phyloP scores from a whole-genome alignment of 2,888 invertebrate genomes.

The Ophion obscuratus region DNA sequence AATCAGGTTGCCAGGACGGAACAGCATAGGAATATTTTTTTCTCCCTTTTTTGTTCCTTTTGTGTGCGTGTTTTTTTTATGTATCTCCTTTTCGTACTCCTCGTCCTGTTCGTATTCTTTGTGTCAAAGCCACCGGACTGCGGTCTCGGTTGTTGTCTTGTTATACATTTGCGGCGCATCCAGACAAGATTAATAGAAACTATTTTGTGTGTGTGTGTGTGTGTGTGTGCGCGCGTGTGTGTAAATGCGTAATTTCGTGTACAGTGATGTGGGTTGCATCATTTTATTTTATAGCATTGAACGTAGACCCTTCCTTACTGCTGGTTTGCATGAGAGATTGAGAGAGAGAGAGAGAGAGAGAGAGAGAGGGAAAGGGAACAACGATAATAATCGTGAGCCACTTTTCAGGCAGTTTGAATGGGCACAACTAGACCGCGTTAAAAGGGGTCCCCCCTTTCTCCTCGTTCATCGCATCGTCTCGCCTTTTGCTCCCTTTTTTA shows the following conservation, averaged over 20 bases:
- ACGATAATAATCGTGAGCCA: slow-evolving; percentile 65
- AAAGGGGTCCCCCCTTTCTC: slow-evolving; percentile 47
- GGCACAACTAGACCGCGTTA: slow-evolving; percentile 75
- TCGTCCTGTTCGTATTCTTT: slow-evolving; percentile 34
- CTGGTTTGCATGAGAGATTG: not conserved
- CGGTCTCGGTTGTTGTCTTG: slow-evolving; percentile 53
- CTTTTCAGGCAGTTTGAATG: slow-evolving; percentile 62
- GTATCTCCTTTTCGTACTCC: slow-evolving; percentile 15
- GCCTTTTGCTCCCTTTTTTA: slow-evolving; percentile 48
- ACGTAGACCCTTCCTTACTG: slow-evolving; percentile 14
- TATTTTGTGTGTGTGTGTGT: slow-evolving; percentile 16
- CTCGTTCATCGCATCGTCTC: slow-evolving; percentile 28
- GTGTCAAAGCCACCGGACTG: slow-evolving; percentile 44
- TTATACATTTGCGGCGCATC: slow-evolving; percentile 44
- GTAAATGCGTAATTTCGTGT: not conserved
- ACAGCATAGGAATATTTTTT: slow-evolving; percentile 11
- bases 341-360: slow-evolving; percentile 10
- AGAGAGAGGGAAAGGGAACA: slow-evolving; percentile 22
- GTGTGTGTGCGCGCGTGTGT: not conserved
- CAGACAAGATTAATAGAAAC: slow-evolving; percentile 6
- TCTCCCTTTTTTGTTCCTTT: not conserved
- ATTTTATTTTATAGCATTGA: slow-evolving; percentile 19
- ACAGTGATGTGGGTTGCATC: slow-evolving; percentile 10
- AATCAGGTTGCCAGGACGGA: slow-evolving; percentile 50
- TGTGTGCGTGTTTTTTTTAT: not conserved